A percentile compares a stretch with the other conserved stretches of the same genome.
Conservation (phyloP, 2,888 invertebrate species). For the Drosophila fulvimacula region DNA sequence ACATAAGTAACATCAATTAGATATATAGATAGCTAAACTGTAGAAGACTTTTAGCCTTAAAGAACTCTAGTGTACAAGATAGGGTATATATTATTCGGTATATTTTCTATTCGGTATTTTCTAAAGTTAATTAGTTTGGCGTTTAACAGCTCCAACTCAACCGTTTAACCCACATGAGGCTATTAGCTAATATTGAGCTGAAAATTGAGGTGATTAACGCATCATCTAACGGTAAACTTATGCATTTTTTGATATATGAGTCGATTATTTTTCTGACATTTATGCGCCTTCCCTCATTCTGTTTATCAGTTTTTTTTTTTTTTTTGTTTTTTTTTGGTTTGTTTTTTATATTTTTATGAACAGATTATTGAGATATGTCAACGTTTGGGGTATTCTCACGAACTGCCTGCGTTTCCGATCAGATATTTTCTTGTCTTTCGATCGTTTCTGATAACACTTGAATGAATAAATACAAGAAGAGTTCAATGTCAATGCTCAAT, state of each 20-base stretch:
- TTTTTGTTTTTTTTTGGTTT: background rate
- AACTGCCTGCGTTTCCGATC: constrained; percentile 38
- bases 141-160: constrained; percentile 28
- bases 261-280: constrained; percentile 46
- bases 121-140: constrained; percentile 61
- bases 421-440: constrained; percentile 11
- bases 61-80: background rate
- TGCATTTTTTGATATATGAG: constrained; percentile 71
- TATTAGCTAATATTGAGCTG: constrained; percentile 59
- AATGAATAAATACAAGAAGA: constrained; percentile 29
- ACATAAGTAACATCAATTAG: background rate
- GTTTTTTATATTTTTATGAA: background rate
- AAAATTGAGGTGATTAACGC: constrained; percentile 56
- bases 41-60: background rate
- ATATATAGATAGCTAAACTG: too few species aligned
- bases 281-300: constrained; percentile 10
- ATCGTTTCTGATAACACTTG: constrained; percentile 47
- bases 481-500: constrained; percentile 73
- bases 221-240: constrained; percentile 70
- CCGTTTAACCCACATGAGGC: constrained; percentile 4
- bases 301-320: too few species aligned
- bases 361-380: constrained; percentile 64
- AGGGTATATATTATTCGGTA: constrained; percentile 1
- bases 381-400: constrained; percentile 41
- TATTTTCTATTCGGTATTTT: constrained; percentile 14